These are phyloP conservation scores for Luidia sarsii DNA, from an alignment of 53 echinoderm and acorn worm genomes.

Conservation along the genomic window DNA sequence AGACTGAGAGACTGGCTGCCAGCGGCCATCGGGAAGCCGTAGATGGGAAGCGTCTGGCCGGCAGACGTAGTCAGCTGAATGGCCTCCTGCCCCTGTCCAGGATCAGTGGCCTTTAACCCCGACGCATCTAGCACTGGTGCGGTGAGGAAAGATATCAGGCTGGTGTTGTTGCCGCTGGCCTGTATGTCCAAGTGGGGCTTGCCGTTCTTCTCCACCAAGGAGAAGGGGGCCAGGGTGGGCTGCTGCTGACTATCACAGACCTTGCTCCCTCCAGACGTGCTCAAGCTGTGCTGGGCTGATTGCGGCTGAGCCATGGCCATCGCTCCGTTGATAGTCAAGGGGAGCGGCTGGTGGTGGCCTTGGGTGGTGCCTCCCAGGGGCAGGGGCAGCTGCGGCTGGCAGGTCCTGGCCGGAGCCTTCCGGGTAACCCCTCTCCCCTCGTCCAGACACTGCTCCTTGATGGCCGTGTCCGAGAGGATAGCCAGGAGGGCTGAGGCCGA, in stretches of 20 bases:
- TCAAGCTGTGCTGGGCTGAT: background rate
- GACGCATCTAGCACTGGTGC: conserved; percentile 20
- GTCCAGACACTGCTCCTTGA: conserved; percentile 22
- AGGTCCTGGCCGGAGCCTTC: background rate
- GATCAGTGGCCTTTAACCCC: background rate
- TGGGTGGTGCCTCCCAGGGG: background rate
- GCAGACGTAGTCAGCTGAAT: background rate
- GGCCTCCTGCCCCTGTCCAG: background rate
- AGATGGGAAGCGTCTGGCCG: background rate
- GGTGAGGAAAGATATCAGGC: conserved; percentile 23
- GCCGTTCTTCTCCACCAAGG: too few relatives aligned
- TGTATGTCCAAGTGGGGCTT: too few relatives aligned
- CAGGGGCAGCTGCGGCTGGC: too few relatives aligned
- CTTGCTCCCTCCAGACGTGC: background rate
- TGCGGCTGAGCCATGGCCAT: background rate
- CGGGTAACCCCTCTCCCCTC: background rate
- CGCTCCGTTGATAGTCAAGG: background rate
- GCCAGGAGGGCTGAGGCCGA: conserved; percentile 42
- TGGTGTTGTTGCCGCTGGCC: background rate
- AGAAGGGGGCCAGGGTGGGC: background rate
- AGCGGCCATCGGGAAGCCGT: conserved; percentile 22
- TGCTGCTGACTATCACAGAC: background rate
- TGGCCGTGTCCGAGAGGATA: conserved; percentile 45
- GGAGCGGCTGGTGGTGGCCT: background rate
- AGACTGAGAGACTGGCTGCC: background rate